Evolutionary conservation across 1,140 invertebrate species (phyloP).

Genomic region (Reticulitermes speratus): DNA sequence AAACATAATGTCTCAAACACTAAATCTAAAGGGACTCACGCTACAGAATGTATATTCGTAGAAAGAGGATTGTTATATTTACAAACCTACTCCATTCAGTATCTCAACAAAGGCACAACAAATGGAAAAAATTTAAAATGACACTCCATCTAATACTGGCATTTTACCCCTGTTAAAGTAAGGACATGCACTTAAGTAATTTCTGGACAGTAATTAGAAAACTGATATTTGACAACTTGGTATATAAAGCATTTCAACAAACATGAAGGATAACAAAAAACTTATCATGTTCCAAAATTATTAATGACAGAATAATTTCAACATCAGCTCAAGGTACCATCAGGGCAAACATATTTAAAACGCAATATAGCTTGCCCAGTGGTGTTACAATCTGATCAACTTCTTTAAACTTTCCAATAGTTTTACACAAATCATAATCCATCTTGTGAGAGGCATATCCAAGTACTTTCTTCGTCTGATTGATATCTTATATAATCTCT

Average conservation of each 20-base stretch:
- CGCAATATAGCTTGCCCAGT: too few species aligned
- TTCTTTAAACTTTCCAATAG: too few species aligned
- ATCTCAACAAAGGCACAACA: background rate
- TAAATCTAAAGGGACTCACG: background rate
- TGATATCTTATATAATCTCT: too few species aligned
- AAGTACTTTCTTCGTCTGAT: too few species aligned
- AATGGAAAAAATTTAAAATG: background rate
- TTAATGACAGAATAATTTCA: too few species aligned
- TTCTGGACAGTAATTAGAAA: background rate
- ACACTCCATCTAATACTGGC: background rate
- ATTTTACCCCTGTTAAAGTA: background rate
- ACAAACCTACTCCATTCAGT: background rate
- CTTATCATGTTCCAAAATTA: background rate
- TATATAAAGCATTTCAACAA: background rate
- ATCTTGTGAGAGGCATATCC: too few species aligned
- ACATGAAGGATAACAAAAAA: background rate
- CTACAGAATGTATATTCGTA: background rate
- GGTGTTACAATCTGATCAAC: too few species aligned
- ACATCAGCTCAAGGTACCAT: too few species aligned
- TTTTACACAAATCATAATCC: too few species aligned
- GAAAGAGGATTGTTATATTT: background rate
- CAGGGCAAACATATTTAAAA: too few species aligned
- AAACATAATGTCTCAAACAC: background rate
- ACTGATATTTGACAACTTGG: background rate
- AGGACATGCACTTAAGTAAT: background rate